Percentiles rank a stretch among this genome's conserved stretches.
These are phyloP conservation scores for Branchinecta lynchi DNA, from an alignment of 1,140 invertebrate genomes.

Conservation along the genomic window DNA sequence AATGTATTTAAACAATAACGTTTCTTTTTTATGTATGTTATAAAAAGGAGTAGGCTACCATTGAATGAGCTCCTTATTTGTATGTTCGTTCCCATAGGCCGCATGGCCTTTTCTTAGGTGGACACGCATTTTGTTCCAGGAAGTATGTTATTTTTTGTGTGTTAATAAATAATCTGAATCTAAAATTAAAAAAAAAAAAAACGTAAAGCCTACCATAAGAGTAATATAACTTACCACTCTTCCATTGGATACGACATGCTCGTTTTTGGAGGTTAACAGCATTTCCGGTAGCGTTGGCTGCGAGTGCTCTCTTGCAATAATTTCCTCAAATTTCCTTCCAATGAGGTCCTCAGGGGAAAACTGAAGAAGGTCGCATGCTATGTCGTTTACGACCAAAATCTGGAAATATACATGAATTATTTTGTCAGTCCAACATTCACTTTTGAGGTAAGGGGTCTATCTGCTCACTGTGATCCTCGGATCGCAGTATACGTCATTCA, in stretches of 20 bases:
- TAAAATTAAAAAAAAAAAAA: too few relatives aligned
- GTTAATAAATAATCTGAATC: too few relatives aligned
- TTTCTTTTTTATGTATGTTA: too few relatives aligned
- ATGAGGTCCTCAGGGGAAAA: not conserved
- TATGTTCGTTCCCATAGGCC: too few relatives aligned
- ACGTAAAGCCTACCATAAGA: too few relatives aligned
- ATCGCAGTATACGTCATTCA: not conserved
- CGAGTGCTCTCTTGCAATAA: not conserved
- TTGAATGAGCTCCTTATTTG: too few relatives aligned
- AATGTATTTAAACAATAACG: too few relatives aligned
- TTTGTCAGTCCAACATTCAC: not conserved
- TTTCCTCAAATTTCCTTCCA: conserved; percentile 4
- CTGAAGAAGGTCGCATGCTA: not conserved
- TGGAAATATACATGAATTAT: not conserved
- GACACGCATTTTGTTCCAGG: too few relatives aligned
- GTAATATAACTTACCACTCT: not conserved
- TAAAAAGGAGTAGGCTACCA: too few relatives aligned
- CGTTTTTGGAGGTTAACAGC: not conserved
- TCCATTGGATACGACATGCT: not conserved
- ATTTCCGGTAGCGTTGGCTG: not conserved
- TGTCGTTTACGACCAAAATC: not conserved
- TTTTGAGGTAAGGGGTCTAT: not conserved
- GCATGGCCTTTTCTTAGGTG: too few relatives aligned
- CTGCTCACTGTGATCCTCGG: not conserved
- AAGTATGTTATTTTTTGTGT: too few relatives aligned